These are phyloP conservation scores for Chrysina gloriosa DNA, from an alignment of 2,888 invertebrate genomes.

Conservation along the genomic window DNA sequence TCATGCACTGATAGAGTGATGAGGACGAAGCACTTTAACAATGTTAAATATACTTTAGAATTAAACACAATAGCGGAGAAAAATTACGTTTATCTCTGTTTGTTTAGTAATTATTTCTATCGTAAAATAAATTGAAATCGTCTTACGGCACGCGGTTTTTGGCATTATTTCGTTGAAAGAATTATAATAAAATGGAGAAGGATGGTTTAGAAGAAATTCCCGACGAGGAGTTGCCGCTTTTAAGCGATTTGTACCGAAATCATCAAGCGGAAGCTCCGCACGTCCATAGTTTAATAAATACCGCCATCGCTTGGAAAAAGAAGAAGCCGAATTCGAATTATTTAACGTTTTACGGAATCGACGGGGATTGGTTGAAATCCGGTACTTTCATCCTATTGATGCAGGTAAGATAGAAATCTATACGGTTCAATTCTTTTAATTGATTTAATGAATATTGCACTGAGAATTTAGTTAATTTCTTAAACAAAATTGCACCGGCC, in stretches of 20 bases:
- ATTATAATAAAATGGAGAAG: neutral
- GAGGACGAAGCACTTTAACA: no score
- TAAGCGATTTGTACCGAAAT: conserved; percentile 55
- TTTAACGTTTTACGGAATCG: conserved; percentile 64
- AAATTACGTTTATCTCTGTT: no score
- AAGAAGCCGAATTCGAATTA: conserved; percentile 48
- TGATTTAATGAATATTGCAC: no score
- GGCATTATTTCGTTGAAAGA: neutral
- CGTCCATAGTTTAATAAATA: conserved; percentile 62
- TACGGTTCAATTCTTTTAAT: neutral
- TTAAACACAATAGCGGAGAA: no score
- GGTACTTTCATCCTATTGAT: conserved; percentile 59
- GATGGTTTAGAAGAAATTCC: conserved; percentile 55
- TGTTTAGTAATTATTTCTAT: no score
- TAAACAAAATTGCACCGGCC: no score
- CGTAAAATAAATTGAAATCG: no score
- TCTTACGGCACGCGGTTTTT: no score
- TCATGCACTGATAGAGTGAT: no score
- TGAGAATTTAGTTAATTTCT: no score
- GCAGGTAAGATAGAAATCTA: conserved; percentile 41
- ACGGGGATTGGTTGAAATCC: conserved; percentile 59
- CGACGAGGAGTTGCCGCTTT: conserved; percentile 53
- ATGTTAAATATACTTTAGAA: no score
- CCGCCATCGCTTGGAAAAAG: conserved; percentile 59
- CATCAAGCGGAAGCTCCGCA: conserved; percentile 61